Evolutionary conservation across 2,888 invertebrate genomes (phyloP), one percentile per base, ranked within the genome.

Genomic region (Myopa testacea): DNA sequence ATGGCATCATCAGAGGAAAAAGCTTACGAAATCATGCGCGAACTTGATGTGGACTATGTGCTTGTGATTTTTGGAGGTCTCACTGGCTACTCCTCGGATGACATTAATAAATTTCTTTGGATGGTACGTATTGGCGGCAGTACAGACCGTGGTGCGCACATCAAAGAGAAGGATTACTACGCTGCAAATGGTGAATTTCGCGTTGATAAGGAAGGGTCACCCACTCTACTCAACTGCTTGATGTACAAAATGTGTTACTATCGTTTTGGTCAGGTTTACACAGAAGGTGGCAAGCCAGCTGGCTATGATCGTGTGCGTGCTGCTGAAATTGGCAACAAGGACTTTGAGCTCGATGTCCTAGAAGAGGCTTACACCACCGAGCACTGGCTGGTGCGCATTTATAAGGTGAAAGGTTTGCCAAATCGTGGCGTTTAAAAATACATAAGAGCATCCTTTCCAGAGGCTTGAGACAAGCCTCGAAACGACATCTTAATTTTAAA

Each of bases 201-300:
- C 65, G 95, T 99, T 3, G 99, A 99, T 90, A 95, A 95, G 83
- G 98, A 98, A 87, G 98, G 98, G 62, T 96, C 98, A 1, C 93
- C 93, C 52, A 94, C 95, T 26, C 91, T 99, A 83, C 93, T 98
- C 84, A 98, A 99, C 91, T 98, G 97, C 86, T 93, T 99, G 81
- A 99, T 99, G 99, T 99, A 99, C 91, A 99, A 99, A 91, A 96
- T 99, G 96, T 98, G 98, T 91, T 99, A 99, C 90, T 98, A 99
- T 91, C 93, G 97, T 86, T 99, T 99, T 89, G 98, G 98, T 0
- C 95, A 96, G 85, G 89, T 98, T 80, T 98, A 97, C 88, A 98
- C 98, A 0, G 98, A 98, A 91, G 96, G 95, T 85, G 95, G 96
- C 60, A 98, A 97, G 84, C 97, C 98, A 55, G 94, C 98, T 3